Evolutionary conservation across 2,797 vertebrate species (phyloP).

Genomic region (Oophaga sylvatica): DNA sequence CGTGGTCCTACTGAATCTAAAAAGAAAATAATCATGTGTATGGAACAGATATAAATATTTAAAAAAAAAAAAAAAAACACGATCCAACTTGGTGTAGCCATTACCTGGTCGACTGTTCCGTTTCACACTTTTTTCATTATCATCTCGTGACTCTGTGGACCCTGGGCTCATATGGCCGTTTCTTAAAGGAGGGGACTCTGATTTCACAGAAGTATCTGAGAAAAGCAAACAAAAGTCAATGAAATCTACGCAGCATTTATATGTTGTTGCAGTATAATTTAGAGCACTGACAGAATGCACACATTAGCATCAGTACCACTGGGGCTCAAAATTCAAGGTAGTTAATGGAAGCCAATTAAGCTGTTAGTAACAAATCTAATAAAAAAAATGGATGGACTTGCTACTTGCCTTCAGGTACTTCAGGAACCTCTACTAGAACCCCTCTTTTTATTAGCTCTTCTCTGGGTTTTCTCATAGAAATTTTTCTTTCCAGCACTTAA

Average conservation of each 20-base stretch:
- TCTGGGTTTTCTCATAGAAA: slow-evolving; percentile 94
- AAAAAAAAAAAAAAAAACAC: neutral
- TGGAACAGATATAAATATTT: neutral
- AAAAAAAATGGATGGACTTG: slow-evolving; percentile 55
- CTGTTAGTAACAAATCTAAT: neutral
- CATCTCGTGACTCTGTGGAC: slow-evolving; percentile 9
- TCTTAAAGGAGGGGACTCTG: slow-evolving; percentile 39
- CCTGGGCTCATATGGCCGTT: slow-evolving; percentile 50
- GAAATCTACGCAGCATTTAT: neutral
- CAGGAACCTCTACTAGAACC: slow-evolving; percentile 91
- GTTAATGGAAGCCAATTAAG: neutral
- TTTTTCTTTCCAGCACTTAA: slow-evolving; percentile 96
- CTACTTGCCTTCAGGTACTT: slow-evolving; percentile 82
- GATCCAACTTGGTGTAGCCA: neutral
- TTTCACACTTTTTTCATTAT: slow-evolving; percentile 5
- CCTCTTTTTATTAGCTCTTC: slow-evolving; percentile 97
- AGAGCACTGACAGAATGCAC: neutral
- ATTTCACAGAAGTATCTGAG: neutral
- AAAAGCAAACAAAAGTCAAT: slow-evolving; percentile 13
- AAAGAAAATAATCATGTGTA: neutral
- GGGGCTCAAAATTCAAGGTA: neutral
- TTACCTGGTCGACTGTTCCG: slow-evolving; percentile 38
- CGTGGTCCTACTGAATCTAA: slow-evolving; percentile 83
- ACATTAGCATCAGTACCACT: neutral
- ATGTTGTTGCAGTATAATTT: no score